A percentile compares a stretch with the other conserved stretches of the same genome.
These are phyloP conservation scores for Orchestes rusci DNA, from an alignment of 2,888 invertebrate genomes.

Conservation along the genomic window DNA sequence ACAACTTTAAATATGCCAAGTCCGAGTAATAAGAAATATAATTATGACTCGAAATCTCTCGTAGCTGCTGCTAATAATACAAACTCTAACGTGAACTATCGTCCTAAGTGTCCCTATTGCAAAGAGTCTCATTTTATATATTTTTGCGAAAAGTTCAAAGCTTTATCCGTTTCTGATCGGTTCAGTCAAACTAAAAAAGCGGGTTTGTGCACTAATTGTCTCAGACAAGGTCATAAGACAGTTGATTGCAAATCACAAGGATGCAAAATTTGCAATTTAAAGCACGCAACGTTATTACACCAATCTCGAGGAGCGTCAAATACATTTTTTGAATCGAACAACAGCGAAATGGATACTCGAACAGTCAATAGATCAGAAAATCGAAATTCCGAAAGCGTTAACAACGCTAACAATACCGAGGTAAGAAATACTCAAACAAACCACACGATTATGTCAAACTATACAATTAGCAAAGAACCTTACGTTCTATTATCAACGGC, in stretches of 20 bases:
- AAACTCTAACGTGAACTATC: not conserved
- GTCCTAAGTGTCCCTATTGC: not conserved
- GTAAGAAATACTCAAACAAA: not conserved
- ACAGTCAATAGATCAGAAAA: not conserved
- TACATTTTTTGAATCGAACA: too few relatives aligned
- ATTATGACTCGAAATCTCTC: not conserved
- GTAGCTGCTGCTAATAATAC: too few relatives aligned
- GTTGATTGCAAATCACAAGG: not conserved
- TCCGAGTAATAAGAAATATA: too few relatives aligned
- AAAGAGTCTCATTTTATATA: not conserved
- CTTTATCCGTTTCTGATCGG: not conserved
- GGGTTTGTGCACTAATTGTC: not conserved
- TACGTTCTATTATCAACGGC: not conserved
- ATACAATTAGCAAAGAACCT: not conserved
- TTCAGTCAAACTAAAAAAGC: not conserved
- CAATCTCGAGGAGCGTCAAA: too few relatives aligned
- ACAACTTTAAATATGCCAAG: too few relatives aligned
- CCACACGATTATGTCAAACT: not conserved
- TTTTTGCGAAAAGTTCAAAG: not conserved
- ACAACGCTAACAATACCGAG: not conserved
- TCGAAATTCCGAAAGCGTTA: not conserved
- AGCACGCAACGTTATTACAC: not conserved
- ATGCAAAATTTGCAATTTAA: not conserved
- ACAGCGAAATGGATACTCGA: too few relatives aligned
- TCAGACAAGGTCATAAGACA: not conserved